These are phyloP conservation scores for Telmatherina bonti DNA, from an alignment of 2,797 vertebrate species.

Conservation along the genomic window DNA sequence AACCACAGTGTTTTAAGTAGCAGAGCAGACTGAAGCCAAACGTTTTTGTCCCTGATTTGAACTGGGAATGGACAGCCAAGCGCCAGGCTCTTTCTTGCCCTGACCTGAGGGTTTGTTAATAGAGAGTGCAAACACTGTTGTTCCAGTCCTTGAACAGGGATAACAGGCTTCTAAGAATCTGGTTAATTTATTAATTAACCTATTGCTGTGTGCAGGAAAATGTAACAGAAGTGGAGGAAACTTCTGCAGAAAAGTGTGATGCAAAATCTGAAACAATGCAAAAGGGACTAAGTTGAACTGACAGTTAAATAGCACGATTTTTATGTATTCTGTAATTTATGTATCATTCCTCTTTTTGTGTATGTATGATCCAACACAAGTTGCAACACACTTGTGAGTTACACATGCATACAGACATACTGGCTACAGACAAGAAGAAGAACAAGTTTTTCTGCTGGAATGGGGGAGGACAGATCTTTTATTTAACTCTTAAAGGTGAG, in stretches of 20 bases:
- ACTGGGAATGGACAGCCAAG: constrained; percentile 47
- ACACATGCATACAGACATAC: constrained; percentile 58
- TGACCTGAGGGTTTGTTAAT: constrained; percentile 62
- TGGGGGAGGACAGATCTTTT: constrained; percentile 77
- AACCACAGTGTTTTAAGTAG: constrained; percentile 28
- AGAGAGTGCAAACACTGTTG: constrained; percentile 66
- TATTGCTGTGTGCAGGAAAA: not conserved
- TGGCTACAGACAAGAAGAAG: constrained; percentile 74
- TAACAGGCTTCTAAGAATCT: constrained; percentile 48
- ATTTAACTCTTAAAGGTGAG: constrained; percentile 77
- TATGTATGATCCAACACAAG: constrained; percentile 48
- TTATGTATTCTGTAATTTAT: constrained; percentile 37
- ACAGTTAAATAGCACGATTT: constrained; percentile 15
- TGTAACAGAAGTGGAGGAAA: constrained; percentile 5
- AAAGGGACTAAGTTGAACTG: not conserved
- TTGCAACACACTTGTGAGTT: constrained; percentile 71
- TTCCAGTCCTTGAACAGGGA: constrained; percentile 57
- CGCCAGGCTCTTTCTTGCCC: constrained; percentile 22
- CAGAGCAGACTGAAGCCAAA: constrained; percentile 45
- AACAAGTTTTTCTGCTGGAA: constrained; percentile 85
- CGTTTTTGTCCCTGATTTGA: constrained; percentile 55
- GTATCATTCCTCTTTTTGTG: constrained; percentile 48
- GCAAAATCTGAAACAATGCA: constrained; percentile 20
- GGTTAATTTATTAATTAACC: constrained; percentile 43
- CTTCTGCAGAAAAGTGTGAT: constrained; percentile 3